These are phyloP conservation scores for Lota lota DNA, from an alignment of 2,113 vertebrate genomes.

Conservation along the genomic window DNA sequence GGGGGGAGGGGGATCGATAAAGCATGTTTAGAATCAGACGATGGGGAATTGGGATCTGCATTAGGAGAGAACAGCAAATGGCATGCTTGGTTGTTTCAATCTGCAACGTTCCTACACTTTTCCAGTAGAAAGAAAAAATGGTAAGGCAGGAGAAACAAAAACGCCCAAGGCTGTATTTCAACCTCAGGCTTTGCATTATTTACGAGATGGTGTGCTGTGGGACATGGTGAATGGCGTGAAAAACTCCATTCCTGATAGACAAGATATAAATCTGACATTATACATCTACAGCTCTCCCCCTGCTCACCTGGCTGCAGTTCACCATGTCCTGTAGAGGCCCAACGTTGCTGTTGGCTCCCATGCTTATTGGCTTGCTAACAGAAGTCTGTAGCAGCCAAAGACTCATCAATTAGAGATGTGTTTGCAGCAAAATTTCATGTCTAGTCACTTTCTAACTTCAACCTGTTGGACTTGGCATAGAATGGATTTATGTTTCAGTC, in stretches of 20 bases:
- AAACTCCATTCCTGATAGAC: slow-evolving; percentile 50
- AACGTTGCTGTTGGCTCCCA: too few relatives aligned
- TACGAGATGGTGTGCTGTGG: slow-evolving; percentile 46
- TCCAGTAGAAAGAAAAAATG: slow-evolving; percentile 35
- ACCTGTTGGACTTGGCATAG: too few relatives aligned
- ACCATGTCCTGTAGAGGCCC: too few relatives aligned
- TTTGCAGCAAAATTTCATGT: too few relatives aligned
- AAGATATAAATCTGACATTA: slow-evolving; percentile 53
- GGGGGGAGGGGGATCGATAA: neutral
- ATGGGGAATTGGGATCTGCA: too few relatives aligned
- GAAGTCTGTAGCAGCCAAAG: too few relatives aligned
- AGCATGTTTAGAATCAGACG: too few relatives aligned
- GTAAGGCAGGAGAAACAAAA: slow-evolving; percentile 28
- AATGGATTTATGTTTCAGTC: too few relatives aligned
- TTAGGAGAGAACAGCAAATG: neutral
- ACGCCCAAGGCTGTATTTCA: slow-evolving; percentile 60
- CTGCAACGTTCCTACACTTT: slow-evolving; percentile 32
- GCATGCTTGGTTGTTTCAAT: slow-evolving; percentile 16
- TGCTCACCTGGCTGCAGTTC: slow-evolving; percentile 12
- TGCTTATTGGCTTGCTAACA: too few relatives aligned
- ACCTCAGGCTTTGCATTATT: slow-evolving; percentile 65
- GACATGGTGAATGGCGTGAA: slow-evolving; percentile 51
- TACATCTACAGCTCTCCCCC: slow-evolving; percentile 38
- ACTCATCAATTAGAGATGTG: too few relatives aligned
- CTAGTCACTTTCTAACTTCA: too few relatives aligned